Evolutionary conservation across 2,113 vertebrate species (phyloP).

Genomic region (Falco punctatus): DNA sequence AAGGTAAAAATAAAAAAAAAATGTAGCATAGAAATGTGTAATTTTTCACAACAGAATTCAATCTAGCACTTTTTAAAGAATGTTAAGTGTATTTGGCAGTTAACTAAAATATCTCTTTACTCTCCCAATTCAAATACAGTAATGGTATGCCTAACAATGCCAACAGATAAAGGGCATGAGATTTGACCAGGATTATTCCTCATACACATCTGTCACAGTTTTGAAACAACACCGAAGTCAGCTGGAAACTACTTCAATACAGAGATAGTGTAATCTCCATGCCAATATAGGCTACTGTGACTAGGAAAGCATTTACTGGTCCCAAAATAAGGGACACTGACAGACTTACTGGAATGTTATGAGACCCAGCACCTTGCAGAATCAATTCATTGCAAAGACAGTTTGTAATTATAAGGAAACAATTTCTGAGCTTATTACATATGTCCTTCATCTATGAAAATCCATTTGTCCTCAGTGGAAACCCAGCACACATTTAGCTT

Average conservation of each 20-base stretch:
- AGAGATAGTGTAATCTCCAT: neutral
- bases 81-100: neutral
- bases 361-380: neutral
- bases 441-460: neutral
- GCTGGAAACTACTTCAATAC: neutral
- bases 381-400: neutral
- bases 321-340: neutral
- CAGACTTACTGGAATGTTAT: neutral
- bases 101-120: neutral
- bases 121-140: neutral
- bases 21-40: neutral
- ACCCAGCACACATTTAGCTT: neutral
- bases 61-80: neutral
- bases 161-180: neutral
- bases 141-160: neutral
- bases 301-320: neutral
- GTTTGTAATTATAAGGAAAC: neutral
- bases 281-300: neutral
- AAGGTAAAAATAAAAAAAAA: neutral
- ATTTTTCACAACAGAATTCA: neutral
- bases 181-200: neutral
- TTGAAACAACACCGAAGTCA: neutral
- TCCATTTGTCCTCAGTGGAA: neutral
- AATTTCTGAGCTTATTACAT: neutral
- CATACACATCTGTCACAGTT: neutral